Base-by-base conservation (phyloP, 37 sponge, comb jelly and placozoan species). In the Geodia barretti region DNA sequence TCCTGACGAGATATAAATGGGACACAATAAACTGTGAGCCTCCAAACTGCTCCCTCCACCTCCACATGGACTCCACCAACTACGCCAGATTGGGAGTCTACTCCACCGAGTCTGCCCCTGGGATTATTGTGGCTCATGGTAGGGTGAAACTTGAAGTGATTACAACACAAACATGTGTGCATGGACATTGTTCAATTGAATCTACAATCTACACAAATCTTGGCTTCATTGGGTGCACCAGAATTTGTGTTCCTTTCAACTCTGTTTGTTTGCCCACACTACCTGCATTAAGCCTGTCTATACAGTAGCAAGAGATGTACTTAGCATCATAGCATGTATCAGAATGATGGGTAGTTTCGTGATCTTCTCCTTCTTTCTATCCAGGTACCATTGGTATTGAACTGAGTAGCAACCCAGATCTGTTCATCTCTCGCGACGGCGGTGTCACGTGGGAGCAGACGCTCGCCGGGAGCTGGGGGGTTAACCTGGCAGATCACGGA, bases 401-500 rank as follows among this genome's bases (percentile, higher is more conserved):
- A 54, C 39, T 76, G 39, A 32, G 63, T 19, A 61, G 26, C 21
- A 41, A 82, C 30, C 82, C 87, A 23, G 81, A 93, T 62, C 75
- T 93, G 30, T 93, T 60, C 76, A 85, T 93, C 17, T 93, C 93
- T 24, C 67, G 87, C 34, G 93, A 93, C 79, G 93, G 93, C 37
- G 93, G 93, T 2, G 62, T 88, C 25, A 63, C 68, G 0, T 93
- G 93, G 93, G 54, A 71, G 14, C 32, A 85, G 86, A 82, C 93
- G 11, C 65, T 93, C 7, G 37, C 25, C 14, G 54, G 66, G 0
- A 79, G 83, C 26, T 93, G 90, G 90, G 93, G 79, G 38, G 89
- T 89, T 43, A 63, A 37, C 1, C 65, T 93, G 34, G 66, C 82
- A 69, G 93, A 93, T 65, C 82, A 89, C 64, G 93, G 93, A 3